These are phyloP conservation scores for Synchiropus splendidus DNA, from an alignment of 2,113 vertebrate genomes.

Conservation along the genomic window DNA sequence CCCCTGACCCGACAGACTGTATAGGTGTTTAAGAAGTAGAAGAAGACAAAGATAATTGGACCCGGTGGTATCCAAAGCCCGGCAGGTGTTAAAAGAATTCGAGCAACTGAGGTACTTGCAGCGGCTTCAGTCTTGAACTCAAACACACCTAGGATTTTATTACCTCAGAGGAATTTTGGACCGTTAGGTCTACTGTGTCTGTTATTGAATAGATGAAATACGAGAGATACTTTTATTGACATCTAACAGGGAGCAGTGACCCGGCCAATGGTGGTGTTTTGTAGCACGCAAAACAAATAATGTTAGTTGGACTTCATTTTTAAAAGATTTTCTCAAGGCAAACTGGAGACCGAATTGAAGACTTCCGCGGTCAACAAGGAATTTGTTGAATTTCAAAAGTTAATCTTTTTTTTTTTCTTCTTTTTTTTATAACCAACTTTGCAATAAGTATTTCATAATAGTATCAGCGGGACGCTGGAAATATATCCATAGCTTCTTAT, in stretches of 20 bases:
- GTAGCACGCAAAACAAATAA: no score
- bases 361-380: no score
- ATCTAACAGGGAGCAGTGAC: slow-evolving; percentile 27
- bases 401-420: no score
- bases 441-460: no score
- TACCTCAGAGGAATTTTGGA: slow-evolving; percentile 54
- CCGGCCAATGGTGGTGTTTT: no score
- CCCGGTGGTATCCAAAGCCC: slow-evolving; percentile 62
- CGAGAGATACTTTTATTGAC: slow-evolving; percentile 47
- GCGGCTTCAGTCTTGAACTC: slow-evolving; percentile 47
- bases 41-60: slow-evolving; percentile 62
- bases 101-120: slow-evolving; percentile 46
- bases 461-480: no score
- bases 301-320: no score
- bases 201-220: slow-evolving; percentile 56
- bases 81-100: slow-evolving; percentile 54
- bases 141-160: slow-evolving; percentile 51
- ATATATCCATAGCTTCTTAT: no score
- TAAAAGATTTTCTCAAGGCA: no score
- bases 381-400: no score
- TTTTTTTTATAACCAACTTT: no score
- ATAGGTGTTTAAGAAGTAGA: slow-evolving; percentile 57
- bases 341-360: no score
- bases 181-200: slow-evolving; percentile 46
- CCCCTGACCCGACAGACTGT: slow-evolving; percentile 60